A percentile compares a stretch with the other conserved stretches of the same genome.
phyloP scores from a whole-genome alignment of 2,797 vertebrate species.

The Chaenodraco wilsoni region DNA sequence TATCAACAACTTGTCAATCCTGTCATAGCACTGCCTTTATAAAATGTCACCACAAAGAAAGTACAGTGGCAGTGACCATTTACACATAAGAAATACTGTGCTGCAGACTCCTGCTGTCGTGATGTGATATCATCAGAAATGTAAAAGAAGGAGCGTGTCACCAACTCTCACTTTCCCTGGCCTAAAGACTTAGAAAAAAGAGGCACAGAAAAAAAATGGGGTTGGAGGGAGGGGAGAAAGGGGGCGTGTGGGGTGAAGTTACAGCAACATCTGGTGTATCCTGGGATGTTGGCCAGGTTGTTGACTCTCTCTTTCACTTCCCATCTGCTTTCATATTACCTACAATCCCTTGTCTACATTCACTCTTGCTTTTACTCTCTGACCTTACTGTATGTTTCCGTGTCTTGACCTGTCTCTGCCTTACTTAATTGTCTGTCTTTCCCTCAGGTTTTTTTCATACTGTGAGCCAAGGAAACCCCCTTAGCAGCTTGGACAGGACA shows the following conservation, averaged over 20 bases:
- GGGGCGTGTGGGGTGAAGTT: slow-evolving; percentile 81
- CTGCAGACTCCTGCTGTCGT: slow-evolving; percentile 2
- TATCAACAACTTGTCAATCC: slow-evolving; percentile 28
- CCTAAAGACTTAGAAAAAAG: slow-evolving; percentile 46
- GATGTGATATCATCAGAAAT: slow-evolving; percentile 23
- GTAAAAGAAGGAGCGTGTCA: slow-evolving; percentile 51
- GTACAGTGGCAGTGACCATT: background rate
- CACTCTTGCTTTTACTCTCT: slow-evolving; percentile 35
- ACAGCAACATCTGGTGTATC: slow-evolving; percentile 88
- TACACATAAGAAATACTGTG: background rate
- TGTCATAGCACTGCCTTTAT: background rate
- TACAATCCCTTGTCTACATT: slow-evolving; percentile 66
- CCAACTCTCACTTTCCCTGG: slow-evolving; percentile 24
- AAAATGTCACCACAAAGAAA: slow-evolving; percentile 24
- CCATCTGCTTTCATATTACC: slow-evolving; percentile 75
- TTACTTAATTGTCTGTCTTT: slow-evolving; percentile 6
- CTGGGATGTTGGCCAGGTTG: slow-evolving; percentile 78
- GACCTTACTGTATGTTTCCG: slow-evolving; percentile 41
- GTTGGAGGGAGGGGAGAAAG: slow-evolving; percentile 23
- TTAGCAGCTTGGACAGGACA: background rate
- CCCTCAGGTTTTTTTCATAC: background rate
- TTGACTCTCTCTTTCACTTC: slow-evolving; percentile 77
- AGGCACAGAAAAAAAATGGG: slow-evolving; percentile 13
- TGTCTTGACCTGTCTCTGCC: slow-evolving; percentile 31
- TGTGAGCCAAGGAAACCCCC: background rate